Conservation (phyloP, 1,140 invertebrate species). For the Conopomorpha cramerella region DNA sequence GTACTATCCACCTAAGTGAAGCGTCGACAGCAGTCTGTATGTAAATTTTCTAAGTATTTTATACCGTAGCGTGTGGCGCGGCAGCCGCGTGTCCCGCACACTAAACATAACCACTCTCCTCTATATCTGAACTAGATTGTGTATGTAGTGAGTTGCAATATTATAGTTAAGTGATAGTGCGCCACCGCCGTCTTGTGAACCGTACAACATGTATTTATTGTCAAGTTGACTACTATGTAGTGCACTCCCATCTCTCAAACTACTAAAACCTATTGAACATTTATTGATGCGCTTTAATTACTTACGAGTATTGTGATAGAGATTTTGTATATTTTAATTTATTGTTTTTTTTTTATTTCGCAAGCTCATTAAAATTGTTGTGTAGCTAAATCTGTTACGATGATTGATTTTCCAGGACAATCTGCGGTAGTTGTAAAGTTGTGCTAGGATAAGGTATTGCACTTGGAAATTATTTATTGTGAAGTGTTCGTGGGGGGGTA, state of each 20-base stretch:
- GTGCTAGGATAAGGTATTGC: conserved; percentile 51
- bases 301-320: conserved; percentile 61
- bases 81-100: conserved; percentile 10
- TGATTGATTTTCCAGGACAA: conserved; percentile 26
- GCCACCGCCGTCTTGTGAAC: conserved; percentile 13
- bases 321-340: conserved; percentile 61
- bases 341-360: conserved; percentile 53
- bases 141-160: conserved; percentile 38
- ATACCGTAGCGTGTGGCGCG: too few relatives aligned
- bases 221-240: conserved; percentile 29
- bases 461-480: conserved; percentile 19
- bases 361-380: conserved; percentile 42
- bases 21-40: conserved; percentile 39
- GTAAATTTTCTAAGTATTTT: conserved; percentile 58
- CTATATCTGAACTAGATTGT: conserved; percentile 34
- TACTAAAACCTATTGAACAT: conserved; percentile 40
- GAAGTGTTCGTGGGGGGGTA: too few relatives aligned
- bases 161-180: conserved; percentile 27
- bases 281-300: conserved; percentile 59
- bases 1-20: conserved; percentile 13
- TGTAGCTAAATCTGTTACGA: conserved; percentile 47
- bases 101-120: conserved; percentile 20
- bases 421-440: conserved; percentile 47
- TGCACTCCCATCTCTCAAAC: too few relatives aligned
- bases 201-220: conserved; percentile 26